Evolutionary conservation across 1,140 invertebrate genomes (phyloP).

Genomic region (Myzus persicae): DNA sequence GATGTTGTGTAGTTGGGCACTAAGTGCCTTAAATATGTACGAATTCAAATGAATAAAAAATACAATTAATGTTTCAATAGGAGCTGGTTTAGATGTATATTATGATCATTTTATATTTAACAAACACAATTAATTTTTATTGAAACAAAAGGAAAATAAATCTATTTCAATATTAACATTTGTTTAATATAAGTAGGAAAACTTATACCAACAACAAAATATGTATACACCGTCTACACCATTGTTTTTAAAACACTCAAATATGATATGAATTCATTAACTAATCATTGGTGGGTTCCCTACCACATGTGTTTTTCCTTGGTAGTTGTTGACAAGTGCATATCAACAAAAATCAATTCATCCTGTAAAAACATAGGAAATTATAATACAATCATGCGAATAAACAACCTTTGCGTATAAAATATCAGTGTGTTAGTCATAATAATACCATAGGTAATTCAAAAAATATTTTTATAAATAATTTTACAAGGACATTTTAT

Average conservation of each 20-base stretch:
- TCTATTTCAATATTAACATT: neutral
- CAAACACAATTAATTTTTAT: neutral
- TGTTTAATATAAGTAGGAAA: neutral
- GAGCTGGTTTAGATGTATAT: neutral
- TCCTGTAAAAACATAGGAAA: rapidly evolving
- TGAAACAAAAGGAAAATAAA: neutral
- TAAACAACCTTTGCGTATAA: neutral
- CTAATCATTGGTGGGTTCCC: neutral
- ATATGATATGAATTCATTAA: neutral
- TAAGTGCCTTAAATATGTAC: neutral
- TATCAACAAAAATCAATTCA: neutral
- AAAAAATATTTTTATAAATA: neutral
- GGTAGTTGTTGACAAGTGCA: neutral
- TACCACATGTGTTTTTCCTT: neutral
- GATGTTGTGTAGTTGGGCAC: neutral
- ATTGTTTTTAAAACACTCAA: neutral
- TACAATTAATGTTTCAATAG: neutral
- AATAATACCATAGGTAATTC: neutral
- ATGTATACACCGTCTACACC: neutral
- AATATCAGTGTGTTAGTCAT: neutral
- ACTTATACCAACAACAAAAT: neutral
- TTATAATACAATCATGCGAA: neutral
- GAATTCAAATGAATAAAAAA: neutral
- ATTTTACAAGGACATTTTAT: neutral
- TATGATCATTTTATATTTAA: neutral